Evolutionary conservation across 2,888 invertebrate genomes (phyloP).

Genomic region (Cacoxenus indagator): DNA sequence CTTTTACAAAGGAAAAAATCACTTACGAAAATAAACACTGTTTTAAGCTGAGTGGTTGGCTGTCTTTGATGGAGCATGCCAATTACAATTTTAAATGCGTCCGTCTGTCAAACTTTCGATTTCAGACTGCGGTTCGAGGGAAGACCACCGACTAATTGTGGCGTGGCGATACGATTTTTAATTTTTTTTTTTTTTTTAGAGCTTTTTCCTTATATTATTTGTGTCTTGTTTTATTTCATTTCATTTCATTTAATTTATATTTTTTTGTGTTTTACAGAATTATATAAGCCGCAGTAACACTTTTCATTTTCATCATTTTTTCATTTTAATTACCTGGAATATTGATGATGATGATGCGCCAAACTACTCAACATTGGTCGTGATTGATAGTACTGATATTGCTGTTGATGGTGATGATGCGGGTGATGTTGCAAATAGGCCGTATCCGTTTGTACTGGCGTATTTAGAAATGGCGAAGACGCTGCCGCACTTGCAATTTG

Average conservation of each 20-base stretch:
- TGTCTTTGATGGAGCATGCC: conserved; percentile 51
- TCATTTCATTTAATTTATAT: not conserved
- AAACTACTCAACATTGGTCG: conserved; percentile 43
- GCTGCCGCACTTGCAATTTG: conserved; percentile 55
- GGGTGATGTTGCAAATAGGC: conserved; percentile 50
- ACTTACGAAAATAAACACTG: conserved; percentile 9
- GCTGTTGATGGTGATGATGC: conserved; percentile 29
- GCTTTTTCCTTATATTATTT: too few species aligned
- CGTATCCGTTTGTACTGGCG: conserved; percentile 36
- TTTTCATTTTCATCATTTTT: conserved; percentile 32
- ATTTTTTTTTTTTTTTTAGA: conserved; percentile 29
- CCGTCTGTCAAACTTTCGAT: conserved; percentile 58
- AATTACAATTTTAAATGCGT: conserved; percentile 64
- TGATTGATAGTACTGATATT: conserved; percentile 56
- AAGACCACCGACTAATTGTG: not conserved
- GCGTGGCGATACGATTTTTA: not conserved
- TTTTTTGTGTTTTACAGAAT: not conserved
- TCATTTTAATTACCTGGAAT: conserved; percentile 43
- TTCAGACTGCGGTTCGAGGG: conserved; percentile 25
- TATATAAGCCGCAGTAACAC: too few species aligned
- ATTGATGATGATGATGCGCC: conserved; percentile 39
- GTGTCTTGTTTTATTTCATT: too few species aligned
- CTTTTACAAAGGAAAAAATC: conserved; percentile 26
- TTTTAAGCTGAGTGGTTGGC: not conserved
- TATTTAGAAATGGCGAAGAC: conserved; percentile 49